Conservation (phyloP, 2,113 vertebrate genomes). For the Plecotus auritus region DNA sequence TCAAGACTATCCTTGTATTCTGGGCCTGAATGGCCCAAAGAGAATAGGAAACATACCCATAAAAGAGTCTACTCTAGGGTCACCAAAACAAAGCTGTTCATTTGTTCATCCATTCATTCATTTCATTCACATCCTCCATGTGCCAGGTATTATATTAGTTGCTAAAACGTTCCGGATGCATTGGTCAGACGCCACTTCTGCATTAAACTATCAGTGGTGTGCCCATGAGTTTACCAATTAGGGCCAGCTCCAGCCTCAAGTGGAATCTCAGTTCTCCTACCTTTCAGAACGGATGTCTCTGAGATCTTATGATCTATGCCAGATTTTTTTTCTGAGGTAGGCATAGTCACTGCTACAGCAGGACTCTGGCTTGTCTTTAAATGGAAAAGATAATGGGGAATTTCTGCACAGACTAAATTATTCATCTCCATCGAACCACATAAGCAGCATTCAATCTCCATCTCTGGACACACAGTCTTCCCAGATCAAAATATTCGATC, state of each 20-base stretch:
- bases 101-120: not conserved
- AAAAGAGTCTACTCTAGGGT: not conserved
- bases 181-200: not conserved
- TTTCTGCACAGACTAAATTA: conserved; percentile 66
- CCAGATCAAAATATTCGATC: conserved; percentile 48
- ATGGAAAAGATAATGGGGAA: conserved; percentile 59
- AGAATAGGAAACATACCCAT: not conserved
- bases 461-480: conserved; percentile 42
- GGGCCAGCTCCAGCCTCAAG: not conserved
- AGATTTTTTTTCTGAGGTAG: conserved; percentile 2
- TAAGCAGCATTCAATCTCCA: conserved; percentile 50
- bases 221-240: not conserved
- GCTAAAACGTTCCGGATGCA: not conserved
- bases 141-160: not conserved
- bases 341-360: not conserved
- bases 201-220: not conserved
- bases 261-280: not conserved
- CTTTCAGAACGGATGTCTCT: not conserved
- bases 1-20: not conserved
- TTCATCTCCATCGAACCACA: conserved; percentile 63
- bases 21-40: not conserved
- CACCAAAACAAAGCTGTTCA: not conserved
- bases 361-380: conserved; percentile 46
- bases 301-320: not conserved
- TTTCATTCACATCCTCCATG: not conserved